These are phyloP conservation scores for Protomyctophum bolini DNA, from an alignment of 2,113 vertebrate species.

Conservation along the genomic window DNA sequence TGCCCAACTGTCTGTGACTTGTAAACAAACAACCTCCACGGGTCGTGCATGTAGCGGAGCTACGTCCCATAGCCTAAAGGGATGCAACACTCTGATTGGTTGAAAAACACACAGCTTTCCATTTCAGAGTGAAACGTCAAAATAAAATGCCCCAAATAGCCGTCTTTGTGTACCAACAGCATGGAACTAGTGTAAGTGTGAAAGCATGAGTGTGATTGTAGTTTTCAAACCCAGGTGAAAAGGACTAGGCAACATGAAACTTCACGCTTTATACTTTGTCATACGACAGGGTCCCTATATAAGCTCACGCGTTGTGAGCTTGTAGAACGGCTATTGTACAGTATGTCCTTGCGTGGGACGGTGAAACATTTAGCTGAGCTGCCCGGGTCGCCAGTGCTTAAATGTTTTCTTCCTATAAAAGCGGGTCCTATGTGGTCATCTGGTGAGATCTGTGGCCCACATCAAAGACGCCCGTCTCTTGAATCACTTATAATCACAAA, in stretches of 20 bases:
- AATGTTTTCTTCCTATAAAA: conserved; percentile 14
- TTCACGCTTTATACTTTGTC: no score
- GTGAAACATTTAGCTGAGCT: not conserved
- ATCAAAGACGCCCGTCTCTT: conserved; percentile 34
- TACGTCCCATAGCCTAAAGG: no score
- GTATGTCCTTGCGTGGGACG: no score
- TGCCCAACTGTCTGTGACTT: no score
- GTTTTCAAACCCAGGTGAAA: not conserved
- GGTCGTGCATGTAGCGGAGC: no score
- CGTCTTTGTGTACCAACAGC: not conserved
- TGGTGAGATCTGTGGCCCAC: conserved; percentile 5
- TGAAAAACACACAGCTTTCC: no score
- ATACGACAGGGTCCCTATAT: no score
- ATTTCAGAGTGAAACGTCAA: no score
- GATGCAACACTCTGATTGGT: no score
- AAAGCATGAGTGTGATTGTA: not conserved
- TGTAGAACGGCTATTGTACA: not conserved
- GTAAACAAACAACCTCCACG: no score
- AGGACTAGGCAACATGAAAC: not conserved
- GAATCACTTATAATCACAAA: conserved; percentile 63
- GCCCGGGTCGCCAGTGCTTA: not conserved
- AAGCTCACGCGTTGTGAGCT: not conserved
- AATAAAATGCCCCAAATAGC: no score
- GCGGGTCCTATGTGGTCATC: conserved; percentile 19
- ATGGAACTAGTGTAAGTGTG: not conserved